Evolutionary conservation across 2,113 vertebrate species (phyloP).

Genomic region (Ascaphus truei): DNA sequence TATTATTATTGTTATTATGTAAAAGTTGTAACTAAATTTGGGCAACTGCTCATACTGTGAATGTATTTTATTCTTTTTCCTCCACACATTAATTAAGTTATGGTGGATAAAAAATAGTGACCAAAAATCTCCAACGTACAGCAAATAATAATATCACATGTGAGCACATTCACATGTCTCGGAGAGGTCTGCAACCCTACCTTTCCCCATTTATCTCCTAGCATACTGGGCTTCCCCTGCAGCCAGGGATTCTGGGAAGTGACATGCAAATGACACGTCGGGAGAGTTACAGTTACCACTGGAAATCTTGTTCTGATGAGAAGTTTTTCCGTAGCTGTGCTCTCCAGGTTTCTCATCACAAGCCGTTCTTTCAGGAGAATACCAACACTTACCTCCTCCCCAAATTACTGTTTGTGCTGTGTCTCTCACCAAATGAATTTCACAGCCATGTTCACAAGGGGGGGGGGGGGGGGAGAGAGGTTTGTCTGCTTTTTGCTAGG

Average conservation of each 20-base stretch:
- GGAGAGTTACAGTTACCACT: neutral
- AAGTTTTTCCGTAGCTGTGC: neutral
- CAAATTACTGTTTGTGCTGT: neutral
- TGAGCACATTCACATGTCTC: too few relatives aligned
- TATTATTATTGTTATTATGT: slow-evolving; percentile 18
- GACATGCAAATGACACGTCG: too few relatives aligned
- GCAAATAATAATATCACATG: too few relatives aligned
- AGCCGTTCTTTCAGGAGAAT: neutral
- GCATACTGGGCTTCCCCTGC: too few relatives aligned
- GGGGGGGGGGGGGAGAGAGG: too few relatives aligned
- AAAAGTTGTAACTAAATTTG: neutral
- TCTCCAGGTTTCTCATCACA: neutral
- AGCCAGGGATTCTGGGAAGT: too few relatives aligned
- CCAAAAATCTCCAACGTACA: too few relatives aligned
- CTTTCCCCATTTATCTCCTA: too few relatives aligned
- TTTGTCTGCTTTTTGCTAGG: neutral
- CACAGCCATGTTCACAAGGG: neutral
- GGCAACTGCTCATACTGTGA: slow-evolving; percentile 2
- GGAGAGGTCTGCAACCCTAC: too few relatives aligned
- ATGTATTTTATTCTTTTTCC: neutral
- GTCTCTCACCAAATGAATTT: neutral
- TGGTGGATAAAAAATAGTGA: too few relatives aligned
- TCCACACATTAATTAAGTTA: too few relatives aligned
- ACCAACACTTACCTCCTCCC: neutral
- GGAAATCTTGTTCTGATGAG: slow-evolving; percentile 6